Evolutionary conservation across 2,113 vertebrate genomes (phyloP), one percentile per base, ranked within the genome.

Genomic region (Echinops telfairi): DNA sequence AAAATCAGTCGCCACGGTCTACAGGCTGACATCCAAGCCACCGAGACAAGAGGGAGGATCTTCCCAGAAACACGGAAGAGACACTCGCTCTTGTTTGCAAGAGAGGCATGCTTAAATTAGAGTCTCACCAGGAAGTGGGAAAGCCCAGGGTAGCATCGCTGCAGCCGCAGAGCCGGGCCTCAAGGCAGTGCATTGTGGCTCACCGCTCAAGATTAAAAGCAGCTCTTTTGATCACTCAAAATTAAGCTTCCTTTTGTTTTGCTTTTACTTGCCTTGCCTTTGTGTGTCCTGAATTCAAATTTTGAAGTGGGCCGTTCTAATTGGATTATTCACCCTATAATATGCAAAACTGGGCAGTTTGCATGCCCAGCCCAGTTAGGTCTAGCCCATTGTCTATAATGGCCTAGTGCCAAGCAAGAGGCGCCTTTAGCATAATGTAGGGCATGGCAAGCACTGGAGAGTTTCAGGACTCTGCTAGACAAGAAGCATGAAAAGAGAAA

Each of bases 161-260:
- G 36, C 5, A 16, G 25, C 62, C 43, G 16, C 38, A 27, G 76
- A 78, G 76, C 27, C 15, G n/a, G 27, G 22, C 31, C 82, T 87
- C 68, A 43, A 62, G 40, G 27, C 27, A 29, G n/a, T 92, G 31
- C 25, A 78, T 78, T 68, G 66, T 47, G 27, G 43, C 80, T 73
- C 80, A 40, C 70, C 62, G 25, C 68, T 81, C 2, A 0, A 79
- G 58, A 88, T 77, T 53, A 36, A 29, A 40, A 86, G 43, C 83
- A 27, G 40, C 92, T 79, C 81, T 88, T 8, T 29, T 81, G 25
- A 62, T 92, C 11, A 64, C 76, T 92, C 60, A 91, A 43, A 92
- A 89, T 82, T 95, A 95, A 81, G 53, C 27, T 40, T 93, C 68
- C 57, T 20, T 94, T 85, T 85, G 43, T n/a, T 31, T 29, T 60